Percentiles rank a stretch among this genome's conserved stretches.
Evolutionary conservation across 2,113 vertebrate genomes (phyloP).

Genomic region (Apteryx owenii): DNA sequence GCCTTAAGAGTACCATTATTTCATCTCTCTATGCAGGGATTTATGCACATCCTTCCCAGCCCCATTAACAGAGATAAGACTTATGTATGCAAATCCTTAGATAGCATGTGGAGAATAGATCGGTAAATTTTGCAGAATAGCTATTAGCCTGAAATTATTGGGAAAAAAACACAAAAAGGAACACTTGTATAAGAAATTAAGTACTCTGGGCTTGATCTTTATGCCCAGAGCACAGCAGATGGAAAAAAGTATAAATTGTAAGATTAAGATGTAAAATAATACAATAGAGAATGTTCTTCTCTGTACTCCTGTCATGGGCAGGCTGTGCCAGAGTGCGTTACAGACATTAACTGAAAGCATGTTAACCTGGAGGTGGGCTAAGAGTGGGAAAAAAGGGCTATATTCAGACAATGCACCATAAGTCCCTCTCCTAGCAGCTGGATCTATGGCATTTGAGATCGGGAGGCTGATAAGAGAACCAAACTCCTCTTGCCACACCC

Average conservation of each 20-base stretch:
- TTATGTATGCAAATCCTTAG: conserved; percentile 49
- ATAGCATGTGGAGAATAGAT: background rate
- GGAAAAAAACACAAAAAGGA: background rate
- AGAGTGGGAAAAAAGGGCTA: background rate
- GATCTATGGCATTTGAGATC: background rate
- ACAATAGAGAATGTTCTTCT: background rate
- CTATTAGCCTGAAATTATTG: conserved; percentile 28
- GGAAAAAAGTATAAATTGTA: background rate
- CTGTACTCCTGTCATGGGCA: background rate
- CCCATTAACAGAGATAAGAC: conserved; percentile 19
- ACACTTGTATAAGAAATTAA: background rate
- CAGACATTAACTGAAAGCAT: background rate
- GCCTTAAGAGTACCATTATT: conserved; percentile 33
- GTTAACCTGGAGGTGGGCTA: background rate
- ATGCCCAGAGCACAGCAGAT: background rate
- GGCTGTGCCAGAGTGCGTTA: background rate
- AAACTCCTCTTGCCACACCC: background rate
- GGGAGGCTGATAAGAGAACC: background rate
- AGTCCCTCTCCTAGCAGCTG: background rate
- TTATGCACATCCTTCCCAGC: background rate
- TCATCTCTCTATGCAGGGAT: background rate
- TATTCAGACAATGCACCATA: background rate
- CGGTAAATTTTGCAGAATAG: background rate
- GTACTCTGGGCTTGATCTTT: background rate
- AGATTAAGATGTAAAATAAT: background rate